Percentiles rank a stretch among this genome's conserved stretches.
Evolutionary conservation across 1,140 invertebrate genomes (phyloP).

Genomic region (Cydia fagiglandana): DNA sequence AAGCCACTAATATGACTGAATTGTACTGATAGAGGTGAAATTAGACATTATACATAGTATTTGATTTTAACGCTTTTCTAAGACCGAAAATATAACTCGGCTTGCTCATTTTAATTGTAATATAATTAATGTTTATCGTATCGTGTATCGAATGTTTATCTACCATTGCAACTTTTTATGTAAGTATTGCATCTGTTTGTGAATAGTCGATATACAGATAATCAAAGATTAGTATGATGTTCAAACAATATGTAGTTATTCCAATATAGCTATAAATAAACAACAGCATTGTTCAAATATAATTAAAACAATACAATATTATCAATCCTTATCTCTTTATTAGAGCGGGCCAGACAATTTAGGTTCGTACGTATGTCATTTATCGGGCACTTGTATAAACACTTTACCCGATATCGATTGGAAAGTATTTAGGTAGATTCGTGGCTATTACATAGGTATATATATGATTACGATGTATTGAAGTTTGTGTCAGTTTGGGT

Average conservation of each 20-base stretch:
- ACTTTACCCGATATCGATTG: background rate
- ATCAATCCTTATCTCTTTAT: conserved; percentile 20
- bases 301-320: background rate
- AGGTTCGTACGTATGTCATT: background rate
- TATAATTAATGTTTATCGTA: no score
- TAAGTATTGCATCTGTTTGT: background rate
- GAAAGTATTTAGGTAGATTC: background rate
- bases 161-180: background rate
- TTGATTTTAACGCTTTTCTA: no score
- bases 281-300: background rate
- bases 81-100: no score
- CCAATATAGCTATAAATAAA: background rate
- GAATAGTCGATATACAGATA: background rate
- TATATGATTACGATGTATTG: no score
- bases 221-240: background rate
- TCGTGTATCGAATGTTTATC: background rate
- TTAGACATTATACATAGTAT: no score
- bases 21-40: no score
- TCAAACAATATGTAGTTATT: no score
- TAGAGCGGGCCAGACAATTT: conserved; percentile 7
- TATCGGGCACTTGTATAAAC: conserved; percentile 13
- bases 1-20: no score
- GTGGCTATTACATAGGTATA: no score
- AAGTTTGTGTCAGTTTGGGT: no score
- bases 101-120: no score